Conservation (phyloP, 2,888 invertebrate genomes). For the Halictus ligatus region DNA sequence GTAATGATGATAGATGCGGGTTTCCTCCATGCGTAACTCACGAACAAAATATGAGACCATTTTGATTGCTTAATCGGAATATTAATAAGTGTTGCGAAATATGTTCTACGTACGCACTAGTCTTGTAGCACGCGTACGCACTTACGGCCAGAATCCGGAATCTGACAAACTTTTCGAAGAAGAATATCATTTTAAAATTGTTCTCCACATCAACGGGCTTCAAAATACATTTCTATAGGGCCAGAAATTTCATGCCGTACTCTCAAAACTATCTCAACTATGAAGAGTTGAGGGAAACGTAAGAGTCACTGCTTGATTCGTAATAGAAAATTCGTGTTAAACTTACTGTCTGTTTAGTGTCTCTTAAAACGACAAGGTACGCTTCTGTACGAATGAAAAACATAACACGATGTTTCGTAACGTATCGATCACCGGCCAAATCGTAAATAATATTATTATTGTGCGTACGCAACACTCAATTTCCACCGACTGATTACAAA, state of each 20-base stretch:
- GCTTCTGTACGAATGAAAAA: not conserved
- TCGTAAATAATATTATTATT: not conserved
- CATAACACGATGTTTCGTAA: not conserved
- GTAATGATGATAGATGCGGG: conserved; percentile 71
- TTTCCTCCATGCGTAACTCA: conserved; percentile 65
- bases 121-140: conserved; percentile 2
- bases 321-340: not conserved
- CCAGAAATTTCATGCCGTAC: not conserved
- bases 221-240: not conserved
- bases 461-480: not conserved
- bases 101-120: conserved; percentile 51
- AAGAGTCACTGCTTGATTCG: not conserved
- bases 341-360: not conserved
- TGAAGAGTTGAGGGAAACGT: not conserved
- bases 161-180: not conserved
- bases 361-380: not conserved
- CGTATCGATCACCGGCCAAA: not conserved
- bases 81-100: conserved; percentile 67
- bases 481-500: not conserved
- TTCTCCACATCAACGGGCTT: not conserved
- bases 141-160: conserved; percentile 27
- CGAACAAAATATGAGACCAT: conserved; percentile 78
- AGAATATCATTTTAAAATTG: not conserved
- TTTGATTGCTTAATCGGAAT: conserved; percentile 76
- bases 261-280: not conserved